A percentile compares a stretch with the other conserved stretches of the same genome.
phyloP scores from a whole-genome alignment of 2,113 vertebrate species.

The Leucopsar rothschildi region DNA sequence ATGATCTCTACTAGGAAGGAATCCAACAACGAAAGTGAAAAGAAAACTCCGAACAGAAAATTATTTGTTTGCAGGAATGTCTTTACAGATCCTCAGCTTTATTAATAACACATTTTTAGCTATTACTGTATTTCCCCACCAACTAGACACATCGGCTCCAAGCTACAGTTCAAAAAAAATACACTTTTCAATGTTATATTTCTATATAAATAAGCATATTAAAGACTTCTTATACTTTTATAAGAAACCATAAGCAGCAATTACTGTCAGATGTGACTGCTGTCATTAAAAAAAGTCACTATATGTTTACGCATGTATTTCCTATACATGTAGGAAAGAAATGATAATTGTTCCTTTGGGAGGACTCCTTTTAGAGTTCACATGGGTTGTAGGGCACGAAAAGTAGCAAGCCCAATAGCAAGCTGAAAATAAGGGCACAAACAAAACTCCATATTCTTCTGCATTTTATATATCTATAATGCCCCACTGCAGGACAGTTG shows the following conservation, averaged over 20 bases:
- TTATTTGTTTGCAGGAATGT: neutral
- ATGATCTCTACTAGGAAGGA: neutral
- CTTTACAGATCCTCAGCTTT: neutral
- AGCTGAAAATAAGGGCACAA: neutral
- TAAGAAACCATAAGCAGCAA: neutral
- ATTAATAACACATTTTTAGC: neutral
- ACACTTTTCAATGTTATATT: neutral
- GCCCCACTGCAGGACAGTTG: neutral
- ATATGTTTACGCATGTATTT: neutral
- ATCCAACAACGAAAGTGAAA: neutral
- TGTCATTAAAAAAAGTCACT: neutral
- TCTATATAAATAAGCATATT: neutral
- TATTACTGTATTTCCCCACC: neutral
- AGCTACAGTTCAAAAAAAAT: neutral
- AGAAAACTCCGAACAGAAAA: neutral
- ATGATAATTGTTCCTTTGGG: neutral
- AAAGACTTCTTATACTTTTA: neutral
- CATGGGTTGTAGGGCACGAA: neutral
- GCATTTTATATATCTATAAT: neutral
- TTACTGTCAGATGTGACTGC: neutral
- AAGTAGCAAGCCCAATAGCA: neutral
- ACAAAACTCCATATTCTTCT: neutral
- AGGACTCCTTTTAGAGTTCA: neutral
- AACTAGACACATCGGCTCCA: neutral
- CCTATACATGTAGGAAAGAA: neutral